These are phyloP conservation scores for Papilio demoleus DNA, from an alignment of 2,888 invertebrate species.

Conservation along the genomic window DNA sequence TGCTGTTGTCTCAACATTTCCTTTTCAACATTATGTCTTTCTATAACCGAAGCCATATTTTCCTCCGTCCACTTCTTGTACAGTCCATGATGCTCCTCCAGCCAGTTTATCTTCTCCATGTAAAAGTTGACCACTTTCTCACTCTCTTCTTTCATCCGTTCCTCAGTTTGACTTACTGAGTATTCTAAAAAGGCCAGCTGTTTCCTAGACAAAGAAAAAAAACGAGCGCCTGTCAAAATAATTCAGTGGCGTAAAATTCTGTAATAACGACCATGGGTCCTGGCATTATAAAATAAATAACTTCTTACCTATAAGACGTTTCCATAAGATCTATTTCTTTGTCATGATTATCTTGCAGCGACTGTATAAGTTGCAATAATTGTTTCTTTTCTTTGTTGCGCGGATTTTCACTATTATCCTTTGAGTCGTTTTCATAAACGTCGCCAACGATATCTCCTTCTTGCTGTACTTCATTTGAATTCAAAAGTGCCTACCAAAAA, in stretches of 20 bases:
- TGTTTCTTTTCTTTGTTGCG: constrained; percentile 68
- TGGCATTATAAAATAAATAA: too few species aligned
- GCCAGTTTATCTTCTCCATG: constrained; percentile 77
- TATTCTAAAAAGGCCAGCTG: constrained; percentile 84
- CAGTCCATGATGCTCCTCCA: constrained; percentile 80
- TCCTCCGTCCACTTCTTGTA: constrained; percentile 80
- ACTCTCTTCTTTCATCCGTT: constrained; percentile 84
- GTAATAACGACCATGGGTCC: too few species aligned
- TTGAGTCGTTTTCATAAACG: constrained; percentile 49
- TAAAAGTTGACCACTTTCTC: constrained; percentile 77
- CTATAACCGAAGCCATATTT: constrained; percentile 73
- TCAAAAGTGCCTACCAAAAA: constrained; percentile 66
- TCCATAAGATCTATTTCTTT: constrained; percentile 85
- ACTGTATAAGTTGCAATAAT: constrained; percentile 76
- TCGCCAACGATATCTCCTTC: constrained; percentile 47
- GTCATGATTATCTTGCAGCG: constrained; percentile 83
- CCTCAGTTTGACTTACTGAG: constrained; percentile 81
- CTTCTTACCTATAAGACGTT: constrained; percentile 84
- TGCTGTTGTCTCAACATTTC: constrained; percentile 76
- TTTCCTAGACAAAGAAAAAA: constrained; percentile 69
- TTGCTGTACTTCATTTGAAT: constrained; percentile 52
- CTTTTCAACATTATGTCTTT: constrained; percentile 73
- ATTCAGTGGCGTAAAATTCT: neutral
- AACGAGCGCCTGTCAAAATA: constrained; percentile 3
- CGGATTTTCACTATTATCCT: constrained; percentile 59